Evolutionary conservation across 2,113 vertebrate genomes (phyloP), one percentile per base, ranked within the genome.

Genomic region (Calidris pugnax): DNA sequence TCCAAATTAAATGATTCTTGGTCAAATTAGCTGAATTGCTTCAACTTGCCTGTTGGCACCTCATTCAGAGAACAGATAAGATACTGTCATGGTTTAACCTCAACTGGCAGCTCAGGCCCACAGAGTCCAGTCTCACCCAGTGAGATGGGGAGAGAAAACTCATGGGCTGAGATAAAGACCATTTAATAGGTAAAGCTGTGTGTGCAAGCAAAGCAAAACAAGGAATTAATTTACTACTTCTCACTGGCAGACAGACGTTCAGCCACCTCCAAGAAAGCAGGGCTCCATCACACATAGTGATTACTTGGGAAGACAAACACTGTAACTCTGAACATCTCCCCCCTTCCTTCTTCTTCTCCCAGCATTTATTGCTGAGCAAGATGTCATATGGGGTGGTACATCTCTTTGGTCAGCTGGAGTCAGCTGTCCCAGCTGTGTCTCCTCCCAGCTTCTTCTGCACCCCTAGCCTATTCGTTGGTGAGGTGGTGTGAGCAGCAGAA

Each of bases 241-340:
- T 48, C 50, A 64, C 28, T 0, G 5, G 30, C 57, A 57, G 43
- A 35, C 35, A 71, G 50, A 30, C 43, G 22, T 33, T 74, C 53
- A 47, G 76, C 50, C 24, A n/a, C 14, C 28, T 23, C 23, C 28
- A 21, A n/a, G 55, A 53, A 28, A 55, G 39, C 71, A 32, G 9
- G 33, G 47, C 28, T 53, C 24, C 39, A 60, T 35, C 45, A 53
- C 1, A 1, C 0, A 2, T 47, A 53, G 7, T 4, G 4, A 37
- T 59, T 32, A 75, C 22, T 33, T 62, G 39, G 33, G 27, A 83
- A 62, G 47, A 47, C 39, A 87, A 62, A 62, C 0, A 2, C 6
- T 13, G 27, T 51, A 32, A 23, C 35, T 59, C 27, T 1, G 1
- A 45, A 51, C 5, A 13, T 75, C 10, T 18, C 23, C 7, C 5